Evolutionary conservation across 2,888 invertebrate genomes (phyloP).

Genomic region (Phyto melanocephala): DNA sequence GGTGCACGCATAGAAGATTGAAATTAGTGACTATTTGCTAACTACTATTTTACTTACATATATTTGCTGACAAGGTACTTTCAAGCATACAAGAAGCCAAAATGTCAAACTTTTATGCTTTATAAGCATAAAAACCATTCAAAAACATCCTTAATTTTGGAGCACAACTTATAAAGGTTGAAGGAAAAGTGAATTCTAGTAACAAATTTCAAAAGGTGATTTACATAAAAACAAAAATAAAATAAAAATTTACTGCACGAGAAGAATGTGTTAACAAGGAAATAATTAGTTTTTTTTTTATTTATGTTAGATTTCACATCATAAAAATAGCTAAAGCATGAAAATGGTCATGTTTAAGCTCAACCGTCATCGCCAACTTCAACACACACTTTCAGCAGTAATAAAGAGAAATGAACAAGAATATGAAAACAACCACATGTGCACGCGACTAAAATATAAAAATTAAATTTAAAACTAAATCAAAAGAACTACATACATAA

Average conservation of each 20-base stretch:
- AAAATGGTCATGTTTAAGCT: constrained; percentile 50
- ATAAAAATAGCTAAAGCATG: constrained; percentile 39
- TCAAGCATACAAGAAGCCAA: background rate
- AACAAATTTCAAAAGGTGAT: background rate
- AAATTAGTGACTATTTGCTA: too few relatives aligned
- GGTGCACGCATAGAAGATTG: background rate
- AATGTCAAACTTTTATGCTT: constrained; percentile 43
- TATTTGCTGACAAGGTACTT: too few relatives aligned
- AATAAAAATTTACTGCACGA: background rate
- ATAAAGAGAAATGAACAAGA: background rate
- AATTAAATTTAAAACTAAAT: constrained; percentile 2
- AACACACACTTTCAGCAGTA: background rate
- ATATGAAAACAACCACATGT: constrained; percentile 45
- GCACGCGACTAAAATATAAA: constrained; percentile 52
- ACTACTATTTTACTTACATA: too few relatives aligned
- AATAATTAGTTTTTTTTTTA: constrained; percentile 41
- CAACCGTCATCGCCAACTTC: constrained; percentile 10
- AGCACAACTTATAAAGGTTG: background rate
- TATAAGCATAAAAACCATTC: constrained; percentile 50
- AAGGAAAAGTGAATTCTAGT: background rate
- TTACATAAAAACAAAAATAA: background rate
- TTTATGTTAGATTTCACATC: constrained; percentile 8
- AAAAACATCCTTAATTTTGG: constrained; percentile 45
- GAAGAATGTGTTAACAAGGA: constrained; percentile 42
- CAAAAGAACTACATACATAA: background rate